These are phyloP conservation scores for Stegophylla sp. DNA, from an alignment of 2,888 invertebrate genomes.

Conservation along the genomic window DNA sequence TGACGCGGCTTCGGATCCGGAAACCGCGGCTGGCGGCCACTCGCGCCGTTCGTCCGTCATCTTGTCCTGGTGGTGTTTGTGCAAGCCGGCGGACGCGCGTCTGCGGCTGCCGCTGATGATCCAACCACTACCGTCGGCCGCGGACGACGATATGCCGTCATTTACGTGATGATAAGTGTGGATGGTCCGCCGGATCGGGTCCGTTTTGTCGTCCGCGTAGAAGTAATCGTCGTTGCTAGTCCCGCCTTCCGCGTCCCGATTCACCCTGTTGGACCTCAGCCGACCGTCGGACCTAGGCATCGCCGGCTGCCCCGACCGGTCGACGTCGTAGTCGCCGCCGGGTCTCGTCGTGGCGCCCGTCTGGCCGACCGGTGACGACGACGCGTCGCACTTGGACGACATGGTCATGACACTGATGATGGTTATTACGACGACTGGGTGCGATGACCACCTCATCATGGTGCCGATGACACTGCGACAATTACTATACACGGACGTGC, in stretches of 20 bases:
- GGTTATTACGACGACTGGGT: neutral
- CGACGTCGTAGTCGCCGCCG: neutral
- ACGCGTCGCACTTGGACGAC: neutral
- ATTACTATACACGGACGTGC: neutral
- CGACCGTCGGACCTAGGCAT: too few species aligned
- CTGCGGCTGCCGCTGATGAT: constrained; percentile 36
- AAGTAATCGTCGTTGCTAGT: neutral
- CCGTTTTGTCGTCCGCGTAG: constrained; percentile 3
- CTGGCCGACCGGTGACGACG: neutral
- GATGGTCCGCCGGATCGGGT: neutral
- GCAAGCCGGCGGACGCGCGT: neutral
- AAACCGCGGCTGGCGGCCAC: neutral
- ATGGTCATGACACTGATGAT: constrained; percentile 15
- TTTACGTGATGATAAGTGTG: constrained; percentile 20
- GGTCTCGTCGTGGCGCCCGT: neutral
- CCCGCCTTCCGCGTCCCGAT: neutral
- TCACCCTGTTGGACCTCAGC: too few species aligned
- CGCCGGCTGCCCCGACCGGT: neutral
- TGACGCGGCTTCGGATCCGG: constrained; percentile 12
- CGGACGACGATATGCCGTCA: constrained; percentile 25
- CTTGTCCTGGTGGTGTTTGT: constrained; percentile 21
- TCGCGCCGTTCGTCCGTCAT: neutral
- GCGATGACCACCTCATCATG: neutral
- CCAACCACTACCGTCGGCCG: constrained; percentile 20
- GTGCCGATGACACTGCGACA: neutral